Evolutionary conservation across 2,888 invertebrate species (phyloP).

Genomic region (Melolontha melolontha): DNA sequence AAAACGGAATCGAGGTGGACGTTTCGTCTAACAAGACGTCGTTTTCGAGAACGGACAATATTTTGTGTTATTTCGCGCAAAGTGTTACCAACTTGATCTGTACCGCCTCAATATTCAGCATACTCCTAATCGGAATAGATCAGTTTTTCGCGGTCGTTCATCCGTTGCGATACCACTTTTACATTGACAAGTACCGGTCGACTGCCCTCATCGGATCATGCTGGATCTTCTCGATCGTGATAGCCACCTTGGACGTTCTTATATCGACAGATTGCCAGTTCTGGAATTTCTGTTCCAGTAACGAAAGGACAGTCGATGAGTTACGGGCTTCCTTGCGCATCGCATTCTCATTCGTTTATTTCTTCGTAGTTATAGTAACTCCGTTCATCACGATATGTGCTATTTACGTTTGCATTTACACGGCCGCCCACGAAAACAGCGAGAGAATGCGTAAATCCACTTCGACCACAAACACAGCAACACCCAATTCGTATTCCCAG

Average conservation of each 20-base stretch:
- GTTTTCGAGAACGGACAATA: constrained; percentile 13
- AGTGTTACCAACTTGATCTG: constrained; percentile 72
- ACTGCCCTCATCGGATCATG: constrained; percentile 65
- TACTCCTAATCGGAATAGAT: constrained; percentile 74
- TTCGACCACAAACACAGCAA: constrained; percentile 67
- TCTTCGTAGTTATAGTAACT: constrained; percentile 65
- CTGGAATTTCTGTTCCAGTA: constrained; percentile 63
- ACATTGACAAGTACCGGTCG: constrained; percentile 68
- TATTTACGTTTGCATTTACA: constrained; percentile 81
- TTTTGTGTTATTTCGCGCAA: constrained; percentile 68
- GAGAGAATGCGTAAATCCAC: constrained; percentile 68
- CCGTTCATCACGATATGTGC: constrained; percentile 76
- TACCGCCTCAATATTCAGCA: constrained; percentile 72
- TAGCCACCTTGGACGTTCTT: constrained; percentile 65
- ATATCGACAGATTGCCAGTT: constrained; percentile 65
- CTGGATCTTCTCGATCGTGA: constrained; percentile 66
- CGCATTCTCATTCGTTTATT: constrained; percentile 65
- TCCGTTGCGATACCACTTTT: constrained; percentile 73
- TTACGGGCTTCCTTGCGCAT: constrained; percentile 15
- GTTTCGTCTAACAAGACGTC: constrained; percentile 35
- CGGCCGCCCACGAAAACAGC: constrained; percentile 80
- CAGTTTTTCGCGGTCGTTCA: constrained; percentile 76
- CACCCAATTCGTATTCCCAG: constrained; percentile 65
- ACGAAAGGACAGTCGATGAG: background rate
- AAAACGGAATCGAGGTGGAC: constrained; percentile 47